A percentile compares a stretch with the other conserved stretches of the same genome.
These are phyloP conservation scores for Sphenodon punctatus DNA, from an alignment of 2,797 vertebrate genomes.

Conservation along the genomic window DNA sequence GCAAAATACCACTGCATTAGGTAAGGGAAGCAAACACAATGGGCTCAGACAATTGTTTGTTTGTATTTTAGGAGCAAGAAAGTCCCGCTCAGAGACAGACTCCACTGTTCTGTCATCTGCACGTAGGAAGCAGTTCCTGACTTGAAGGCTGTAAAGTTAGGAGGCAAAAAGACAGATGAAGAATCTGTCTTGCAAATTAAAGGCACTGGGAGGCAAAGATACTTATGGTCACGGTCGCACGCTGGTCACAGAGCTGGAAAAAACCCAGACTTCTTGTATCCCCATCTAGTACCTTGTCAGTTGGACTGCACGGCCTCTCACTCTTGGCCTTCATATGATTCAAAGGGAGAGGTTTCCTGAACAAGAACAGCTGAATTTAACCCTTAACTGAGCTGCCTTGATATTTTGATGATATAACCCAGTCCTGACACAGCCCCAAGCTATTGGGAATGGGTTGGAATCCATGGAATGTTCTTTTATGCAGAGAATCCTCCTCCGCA, in stretches of 20 bases:
- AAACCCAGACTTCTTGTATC: too few relatives aligned
- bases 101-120: neutral
- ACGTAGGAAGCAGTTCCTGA: too few relatives aligned
- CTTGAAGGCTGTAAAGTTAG: too few relatives aligned
- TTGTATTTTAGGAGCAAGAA: neutral
- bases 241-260: too few relatives aligned
- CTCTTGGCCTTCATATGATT: neutral
- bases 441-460: neutral
- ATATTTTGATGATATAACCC: neutral
- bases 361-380: neutral
- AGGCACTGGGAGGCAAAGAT: too few relatives aligned
- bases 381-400: neutral
- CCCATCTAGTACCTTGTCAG: neutral
- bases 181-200: too few relatives aligned
- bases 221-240: too few relatives aligned
- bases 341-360: neutral
- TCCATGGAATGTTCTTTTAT: neutral
- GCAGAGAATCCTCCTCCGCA: neutral
- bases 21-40: neutral
- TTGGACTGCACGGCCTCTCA: rapidly evolving
- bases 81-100: too few relatives aligned
- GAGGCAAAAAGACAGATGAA: too few relatives aligned
- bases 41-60: neutral
- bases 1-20: neutral
- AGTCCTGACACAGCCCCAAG: neutral